Conservation (phyloP, 2,888 invertebrate genomes). For the Xestobium rufovillosum region DNA sequence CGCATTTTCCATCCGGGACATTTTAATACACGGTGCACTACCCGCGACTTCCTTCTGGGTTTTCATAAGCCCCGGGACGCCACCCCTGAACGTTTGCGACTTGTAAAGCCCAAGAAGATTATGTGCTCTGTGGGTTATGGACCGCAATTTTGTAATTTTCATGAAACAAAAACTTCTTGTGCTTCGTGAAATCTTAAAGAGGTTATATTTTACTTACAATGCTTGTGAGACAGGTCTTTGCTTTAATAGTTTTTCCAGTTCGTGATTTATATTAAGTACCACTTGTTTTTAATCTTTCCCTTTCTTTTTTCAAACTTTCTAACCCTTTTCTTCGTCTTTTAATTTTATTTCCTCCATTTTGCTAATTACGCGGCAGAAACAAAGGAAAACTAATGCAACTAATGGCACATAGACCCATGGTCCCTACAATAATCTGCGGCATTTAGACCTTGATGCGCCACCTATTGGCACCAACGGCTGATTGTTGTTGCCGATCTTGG, state of each 20-base stretch:
- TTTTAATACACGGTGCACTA: constrained; percentile 20
- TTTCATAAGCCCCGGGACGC: constrained; percentile 11
- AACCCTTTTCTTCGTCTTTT: constrained; percentile 1
- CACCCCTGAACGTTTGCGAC: neutral
- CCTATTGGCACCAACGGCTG: neutral
- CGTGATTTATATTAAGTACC: constrained; percentile 3
- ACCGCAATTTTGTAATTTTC: constrained; percentile 11
- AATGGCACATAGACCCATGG: constrained; percentile 1
- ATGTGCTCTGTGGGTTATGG: constrained; percentile 4
- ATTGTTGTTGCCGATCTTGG: neutral
- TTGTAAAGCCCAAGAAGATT: constrained; percentile 13
- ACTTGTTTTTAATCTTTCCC: constrained; percentile 1
- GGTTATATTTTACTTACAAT: constrained; percentile 5
- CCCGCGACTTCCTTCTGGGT: constrained; percentile 18
- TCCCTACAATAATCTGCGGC: neutral
- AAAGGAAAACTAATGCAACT: neutral
- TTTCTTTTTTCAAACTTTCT: constrained; percentile 2
- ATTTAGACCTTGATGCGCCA: neutral
- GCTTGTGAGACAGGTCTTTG: constrained; percentile 8
- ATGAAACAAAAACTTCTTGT: constrained; percentile 14
- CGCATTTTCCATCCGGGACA: constrained; percentile 21
- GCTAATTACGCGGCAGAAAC: neutral
- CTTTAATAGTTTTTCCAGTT: constrained; percentile 9
- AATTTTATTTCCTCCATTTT: neutral
- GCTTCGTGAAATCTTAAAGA: constrained; percentile 10